Percentiles rank a stretch among this genome's conserved stretches.
Conservation (phyloP, 2,113 vertebrate species). For the Antechinus stuartii region DNA sequence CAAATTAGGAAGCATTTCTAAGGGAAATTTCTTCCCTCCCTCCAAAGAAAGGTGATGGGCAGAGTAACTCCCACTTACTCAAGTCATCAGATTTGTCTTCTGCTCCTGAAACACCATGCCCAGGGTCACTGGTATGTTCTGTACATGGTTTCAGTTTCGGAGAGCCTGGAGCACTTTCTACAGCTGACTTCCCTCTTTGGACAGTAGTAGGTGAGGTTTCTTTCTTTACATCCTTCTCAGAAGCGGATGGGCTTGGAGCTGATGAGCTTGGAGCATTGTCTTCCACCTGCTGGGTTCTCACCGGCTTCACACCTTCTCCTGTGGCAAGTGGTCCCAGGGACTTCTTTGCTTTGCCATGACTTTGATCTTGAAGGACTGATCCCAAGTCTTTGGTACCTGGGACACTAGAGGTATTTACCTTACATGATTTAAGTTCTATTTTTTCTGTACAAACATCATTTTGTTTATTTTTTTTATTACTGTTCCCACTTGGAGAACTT, state of each 20-base stretch:
- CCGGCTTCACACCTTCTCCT: conserved; percentile 78
- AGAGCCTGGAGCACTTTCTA: conserved; percentile 74
- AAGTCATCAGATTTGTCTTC: conserved; percentile 82
- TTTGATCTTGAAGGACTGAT: conserved; percentile 86
- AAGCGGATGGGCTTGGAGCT: conserved; percentile 37
- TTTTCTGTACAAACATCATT: conserved; percentile 87
- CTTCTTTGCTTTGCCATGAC: conserved; percentile 87
- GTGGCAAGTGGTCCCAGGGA: conserved; percentile 73
- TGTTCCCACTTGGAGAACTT: conserved; percentile 85
- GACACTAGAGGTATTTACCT: conserved; percentile 80
- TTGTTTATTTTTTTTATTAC: conserved; percentile 85
- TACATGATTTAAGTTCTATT: conserved; percentile 85
- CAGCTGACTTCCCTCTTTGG: conserved; percentile 73
- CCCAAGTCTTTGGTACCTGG: conserved; percentile 82
- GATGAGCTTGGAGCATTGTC: conserved; percentile 77
- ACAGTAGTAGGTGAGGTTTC: conserved; percentile 60
- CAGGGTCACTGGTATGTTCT: conserved; percentile 80
- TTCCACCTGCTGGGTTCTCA: conserved; percentile 75
- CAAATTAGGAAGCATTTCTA: conserved; percentile 59
- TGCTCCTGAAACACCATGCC: conserved; percentile 80
- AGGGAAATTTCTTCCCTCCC: not conserved
- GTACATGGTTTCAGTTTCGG: conserved; percentile 67
- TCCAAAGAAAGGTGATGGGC: conserved; percentile 57
- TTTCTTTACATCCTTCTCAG: conserved; percentile 73
- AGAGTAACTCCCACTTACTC: conserved; percentile 83